These are phyloP conservation scores for Trachemys scripta DNA, from an alignment of 2,113 vertebrate genomes.

Conservation along the genomic window DNA sequence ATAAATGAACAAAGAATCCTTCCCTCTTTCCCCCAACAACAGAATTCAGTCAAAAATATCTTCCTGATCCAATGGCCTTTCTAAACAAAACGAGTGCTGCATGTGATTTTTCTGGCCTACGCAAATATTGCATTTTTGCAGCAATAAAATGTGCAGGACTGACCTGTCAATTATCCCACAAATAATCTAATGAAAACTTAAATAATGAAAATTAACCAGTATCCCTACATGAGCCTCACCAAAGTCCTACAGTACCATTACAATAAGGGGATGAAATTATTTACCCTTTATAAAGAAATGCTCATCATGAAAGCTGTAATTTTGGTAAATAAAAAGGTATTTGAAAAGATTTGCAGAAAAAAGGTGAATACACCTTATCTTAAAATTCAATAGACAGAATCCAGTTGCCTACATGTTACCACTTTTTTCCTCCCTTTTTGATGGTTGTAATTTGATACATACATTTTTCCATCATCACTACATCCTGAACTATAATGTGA, in stretches of 20 bases:
- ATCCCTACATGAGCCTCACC: accelerated
- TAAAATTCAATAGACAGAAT: neutral
- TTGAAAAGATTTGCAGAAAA: neutral
- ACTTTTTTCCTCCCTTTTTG: neutral
- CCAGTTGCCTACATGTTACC: neutral
- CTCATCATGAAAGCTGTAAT: neutral
- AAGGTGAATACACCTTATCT: neutral
- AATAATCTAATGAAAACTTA: neutral
- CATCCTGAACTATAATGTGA: neutral
- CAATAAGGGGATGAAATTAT: neutral
- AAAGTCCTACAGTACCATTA: neutral
- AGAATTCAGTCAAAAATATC: neutral
- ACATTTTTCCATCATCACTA: neutral
- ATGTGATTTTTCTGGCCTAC: neutral
- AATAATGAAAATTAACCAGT: neutral
- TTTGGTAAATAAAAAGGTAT: neutral
- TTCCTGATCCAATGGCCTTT: neutral
- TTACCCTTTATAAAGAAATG: neutral
- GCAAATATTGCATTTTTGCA: neutral
- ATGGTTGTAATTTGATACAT: neutral
- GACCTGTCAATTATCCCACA: neutral
- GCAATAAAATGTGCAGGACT: neutral
- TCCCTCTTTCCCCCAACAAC: neutral
- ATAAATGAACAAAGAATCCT: neutral
- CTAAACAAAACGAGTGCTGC: neutral